Percentiles rank a stretch among this genome's conserved stretches.
Evolutionary conservation across 2,888 invertebrate species (phyloP).

Genomic region (Chelonus formosanus): DNA sequence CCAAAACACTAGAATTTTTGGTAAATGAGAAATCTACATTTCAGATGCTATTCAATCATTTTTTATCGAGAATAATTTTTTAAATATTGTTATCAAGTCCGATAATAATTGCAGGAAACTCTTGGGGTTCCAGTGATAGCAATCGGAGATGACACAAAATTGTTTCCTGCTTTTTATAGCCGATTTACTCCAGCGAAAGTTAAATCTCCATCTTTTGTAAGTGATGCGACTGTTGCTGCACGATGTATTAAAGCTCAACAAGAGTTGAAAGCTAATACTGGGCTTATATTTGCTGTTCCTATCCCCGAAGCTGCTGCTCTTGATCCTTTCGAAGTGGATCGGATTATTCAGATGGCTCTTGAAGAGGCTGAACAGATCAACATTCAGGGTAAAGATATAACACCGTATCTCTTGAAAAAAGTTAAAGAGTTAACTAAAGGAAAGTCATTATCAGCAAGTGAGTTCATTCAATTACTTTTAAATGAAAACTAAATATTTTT

Average conservation of each 20-base stretch:
- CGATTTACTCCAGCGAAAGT: slow-evolving; percentile 73
- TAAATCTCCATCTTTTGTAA: slow-evolving; percentile 76
- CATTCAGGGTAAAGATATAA: slow-evolving; percentile 86
- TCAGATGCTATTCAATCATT: not conserved
- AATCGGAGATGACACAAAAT: slow-evolving; percentile 69
- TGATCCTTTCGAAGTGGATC: slow-evolving; percentile 70
- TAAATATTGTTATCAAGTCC: too few species aligned
- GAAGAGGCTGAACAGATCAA: slow-evolving; percentile 69
- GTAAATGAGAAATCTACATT: slow-evolving; percentile 64
- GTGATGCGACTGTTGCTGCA: slow-evolving; percentile 76
- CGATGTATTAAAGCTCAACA: slow-evolving; percentile 71
- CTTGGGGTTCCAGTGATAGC: slow-evolving; percentile 91
- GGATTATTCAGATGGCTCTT: slow-evolving; percentile 77
- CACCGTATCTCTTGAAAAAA: slow-evolving; percentile 86
- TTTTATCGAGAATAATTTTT: not conserved
- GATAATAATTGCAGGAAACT: slow-evolving; percentile 76
- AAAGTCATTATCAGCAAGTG: slow-evolving; percentile 85
- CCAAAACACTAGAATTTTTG: slow-evolving; percentile 91
- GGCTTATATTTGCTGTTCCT: slow-evolving; percentile 89
- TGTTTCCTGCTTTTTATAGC: slow-evolving; percentile 95
- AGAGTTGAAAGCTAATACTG: slow-evolving; percentile 71
- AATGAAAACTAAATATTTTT: slow-evolving; percentile 12
- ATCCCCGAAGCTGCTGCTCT: slow-evolving; percentile 79
- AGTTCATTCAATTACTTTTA: slow-evolving; percentile 60
- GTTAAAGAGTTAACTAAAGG: slow-evolving; percentile 85